phyloP scores from a whole-genome alignment of 2,888 invertebrate genomes.

The Phengaris alcon region DNA sequence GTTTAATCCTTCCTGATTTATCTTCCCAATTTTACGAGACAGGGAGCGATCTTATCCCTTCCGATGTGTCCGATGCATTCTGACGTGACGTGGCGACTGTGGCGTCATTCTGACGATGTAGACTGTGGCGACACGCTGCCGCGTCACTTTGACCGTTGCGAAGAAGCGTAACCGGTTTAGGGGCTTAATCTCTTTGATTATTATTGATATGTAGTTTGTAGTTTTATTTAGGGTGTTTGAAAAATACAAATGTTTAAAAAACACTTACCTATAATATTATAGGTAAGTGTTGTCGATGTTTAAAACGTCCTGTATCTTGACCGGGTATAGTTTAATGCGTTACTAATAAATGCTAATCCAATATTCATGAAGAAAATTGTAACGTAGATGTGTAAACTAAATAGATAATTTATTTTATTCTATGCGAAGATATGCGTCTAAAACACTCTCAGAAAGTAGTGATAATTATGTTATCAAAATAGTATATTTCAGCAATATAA shows the following conservation, averaged over 20 bases:
- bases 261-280: too few relatives aligned
- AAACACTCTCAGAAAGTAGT: too few relatives aligned
- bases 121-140: slow-evolving; percentile 43
- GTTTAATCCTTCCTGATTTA: slow-evolving; percentile 14
- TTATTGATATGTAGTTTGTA: neutral
- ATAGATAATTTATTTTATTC: too few relatives aligned
- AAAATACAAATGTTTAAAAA: too few relatives aligned
- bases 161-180: slow-evolving; percentile 11
- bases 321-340: too few relatives aligned
- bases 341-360: too few relatives aligned
- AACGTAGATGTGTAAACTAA: too few relatives aligned
- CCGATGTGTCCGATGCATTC: slow-evolving; percentile 42
- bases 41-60: slow-evolving; percentile 37
- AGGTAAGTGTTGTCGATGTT: too few relatives aligned
- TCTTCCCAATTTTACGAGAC: slow-evolving; percentile 28
- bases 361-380: too few relatives aligned
- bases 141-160: slow-evolving; percentile 32
- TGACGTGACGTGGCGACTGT: slow-evolving; percentile 42
- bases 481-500: neutral
- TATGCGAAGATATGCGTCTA: too few relatives aligned
- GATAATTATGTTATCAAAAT: neutral
- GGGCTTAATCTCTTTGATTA: neutral
- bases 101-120: slow-evolving; percentile 35
- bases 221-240: neutral
- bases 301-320: too few relatives aligned